phyloP scores from a whole-genome alignment of 2,113 vertebrate species.

The Mus musculus region DNA sequence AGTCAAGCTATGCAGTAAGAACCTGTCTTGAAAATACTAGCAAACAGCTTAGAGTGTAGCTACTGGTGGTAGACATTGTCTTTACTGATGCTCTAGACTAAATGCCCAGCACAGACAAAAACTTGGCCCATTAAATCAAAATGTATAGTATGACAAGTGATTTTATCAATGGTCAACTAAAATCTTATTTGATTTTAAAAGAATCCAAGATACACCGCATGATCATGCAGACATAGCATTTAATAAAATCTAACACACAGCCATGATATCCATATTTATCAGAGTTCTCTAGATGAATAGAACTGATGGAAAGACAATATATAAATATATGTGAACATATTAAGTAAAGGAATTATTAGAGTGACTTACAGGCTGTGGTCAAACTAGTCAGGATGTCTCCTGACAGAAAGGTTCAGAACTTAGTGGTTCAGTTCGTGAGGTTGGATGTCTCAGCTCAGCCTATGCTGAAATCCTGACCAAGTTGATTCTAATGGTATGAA shows the following conservation, averaged over 20 bases:
- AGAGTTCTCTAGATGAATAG: neutral
- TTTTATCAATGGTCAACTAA: slow-evolving; percentile 3
- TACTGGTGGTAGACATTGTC: neutral
- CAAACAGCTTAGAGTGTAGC: neutral
- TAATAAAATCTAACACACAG: neutral
- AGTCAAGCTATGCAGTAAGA: neutral
- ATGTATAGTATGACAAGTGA: neutral
- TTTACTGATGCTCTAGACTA: neutral
- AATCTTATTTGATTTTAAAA: neutral
- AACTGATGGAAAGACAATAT: neutral
- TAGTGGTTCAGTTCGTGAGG: neutral
- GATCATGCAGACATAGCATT: neutral
- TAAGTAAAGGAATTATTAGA: neutral
- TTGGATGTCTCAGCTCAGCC: neutral
- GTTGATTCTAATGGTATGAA: neutral
- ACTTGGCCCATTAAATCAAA: neutral
- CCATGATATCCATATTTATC: neutral
- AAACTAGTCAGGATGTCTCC: neutral
- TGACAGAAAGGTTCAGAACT: neutral
- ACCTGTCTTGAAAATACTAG: neutral
- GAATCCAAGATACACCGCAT: neutral
- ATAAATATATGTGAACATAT: neutral
- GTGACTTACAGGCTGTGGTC: neutral
- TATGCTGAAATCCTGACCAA: neutral
- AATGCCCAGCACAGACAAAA: neutral